Base-by-base conservation (phyloP, 1,140 invertebrate species). In the Galleria mellonella region DNA sequence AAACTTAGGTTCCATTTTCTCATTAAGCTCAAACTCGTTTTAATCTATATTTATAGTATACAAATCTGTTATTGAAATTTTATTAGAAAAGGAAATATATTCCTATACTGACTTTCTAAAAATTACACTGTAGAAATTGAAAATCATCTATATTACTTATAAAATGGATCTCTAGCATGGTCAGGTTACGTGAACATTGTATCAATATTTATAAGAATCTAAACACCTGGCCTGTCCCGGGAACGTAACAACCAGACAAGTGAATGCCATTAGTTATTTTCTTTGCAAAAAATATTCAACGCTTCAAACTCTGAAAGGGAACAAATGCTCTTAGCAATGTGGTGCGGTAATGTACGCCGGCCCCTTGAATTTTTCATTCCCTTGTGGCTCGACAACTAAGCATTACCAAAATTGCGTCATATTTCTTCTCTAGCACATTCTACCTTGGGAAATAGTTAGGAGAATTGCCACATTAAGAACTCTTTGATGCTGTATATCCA, bases 391-490 rank as follows among this genome's bases (percentile, higher is more conserved):
- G 74, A 77, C 76, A 83, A 81, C 76, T 81, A 72, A 77, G 71
- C 81, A 84, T 84, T 83, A 84, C 76, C 70, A 65, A 81, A 84
- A 84, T 84, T 84, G 78, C 81, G 70, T 83, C 77, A 84, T 84
- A 84, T 83, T 83, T 84, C 76, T 84, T 79, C 73, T 72, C 71
- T 54, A 72, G 68, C 72, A 77, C 73, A 72, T 69, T 76, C 66
- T 47, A 55, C 54, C 63, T 55, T 62, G 62, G 65, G 57, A 75
- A 78, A 76, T 79, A 83, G 76, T 81, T 67, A 69, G 64, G 66
- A 59, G 66, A 62, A 75, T 78, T 66, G 69, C 59, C 65, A 59
- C 54, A 78, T 70, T 59, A 62, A 51, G 51, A 51, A 43, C 52
- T 43, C 31, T 37, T 37, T 37, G 35, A 13, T 15, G n/a, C 15